Conservation (phyloP, 2,888 invertebrate genomes). For the Hypselothyrea guttata region DNA sequence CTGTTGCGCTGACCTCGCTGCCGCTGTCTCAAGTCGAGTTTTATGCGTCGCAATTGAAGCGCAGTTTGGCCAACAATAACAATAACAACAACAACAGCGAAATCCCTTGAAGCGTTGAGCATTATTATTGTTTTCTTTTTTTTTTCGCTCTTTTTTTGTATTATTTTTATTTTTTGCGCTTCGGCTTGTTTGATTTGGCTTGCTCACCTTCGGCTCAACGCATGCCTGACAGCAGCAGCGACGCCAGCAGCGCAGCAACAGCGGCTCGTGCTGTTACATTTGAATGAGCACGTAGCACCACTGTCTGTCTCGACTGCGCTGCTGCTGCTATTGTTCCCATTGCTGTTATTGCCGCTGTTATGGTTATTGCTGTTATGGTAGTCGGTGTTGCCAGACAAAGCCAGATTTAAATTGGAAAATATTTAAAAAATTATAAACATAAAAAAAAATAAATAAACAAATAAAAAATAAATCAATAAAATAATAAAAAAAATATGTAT, state of each 20-base stretch:
- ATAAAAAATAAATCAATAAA: too few species aligned
- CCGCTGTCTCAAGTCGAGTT: constrained; percentile 41
- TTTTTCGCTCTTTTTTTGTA: background rate
- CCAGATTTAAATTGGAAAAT: too few species aligned
- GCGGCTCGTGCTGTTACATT: constrained; percentile 73
- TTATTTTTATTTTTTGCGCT: constrained; percentile 43
- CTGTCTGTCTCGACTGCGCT: constrained; percentile 16
- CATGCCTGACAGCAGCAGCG: constrained; percentile 27
- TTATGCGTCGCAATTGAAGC: constrained; percentile 61
- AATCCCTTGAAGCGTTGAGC: constrained; percentile 70
- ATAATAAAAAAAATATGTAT: too few species aligned
- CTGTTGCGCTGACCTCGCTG: constrained; percentile 30
- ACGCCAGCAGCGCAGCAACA: constrained; percentile 13
- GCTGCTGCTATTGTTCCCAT: constrained; percentile 18
- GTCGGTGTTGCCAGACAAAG: too few species aligned
- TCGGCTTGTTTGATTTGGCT: constrained; percentile 71
- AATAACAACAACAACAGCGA: constrained; percentile 37
- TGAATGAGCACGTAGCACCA: constrained; percentile 71
- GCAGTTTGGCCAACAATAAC: constrained; percentile 49
- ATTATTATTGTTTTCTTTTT: constrained; percentile 33
- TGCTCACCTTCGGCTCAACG: constrained; percentile 66
- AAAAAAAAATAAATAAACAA: too few species aligned
- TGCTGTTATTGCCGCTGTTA: constrained; percentile 23
- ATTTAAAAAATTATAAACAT: too few species aligned
- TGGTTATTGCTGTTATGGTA: constrained; percentile 1